phyloP scores from a whole-genome alignment of 2,113 vertebrate species.

The Callipepla squamata region DNA sequence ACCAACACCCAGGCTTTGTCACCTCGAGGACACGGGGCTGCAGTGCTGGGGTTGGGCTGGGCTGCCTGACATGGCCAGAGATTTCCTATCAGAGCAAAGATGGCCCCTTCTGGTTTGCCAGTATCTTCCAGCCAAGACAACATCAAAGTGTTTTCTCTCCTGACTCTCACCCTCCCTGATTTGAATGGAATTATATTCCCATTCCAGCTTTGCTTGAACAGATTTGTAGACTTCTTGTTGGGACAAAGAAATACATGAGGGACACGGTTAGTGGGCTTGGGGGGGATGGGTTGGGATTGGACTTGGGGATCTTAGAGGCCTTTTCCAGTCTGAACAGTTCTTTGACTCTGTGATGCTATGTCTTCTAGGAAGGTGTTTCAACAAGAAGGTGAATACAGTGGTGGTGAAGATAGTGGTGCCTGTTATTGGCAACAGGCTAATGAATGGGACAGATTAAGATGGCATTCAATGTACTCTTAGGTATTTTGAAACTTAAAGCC shows the following conservation, averaged over 20 bases:
- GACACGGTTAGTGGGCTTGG: too few species aligned
- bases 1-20: too few species aligned
- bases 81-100: not conserved
- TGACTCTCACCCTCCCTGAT: not conserved
- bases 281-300: too few species aligned
- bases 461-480: accelerated
- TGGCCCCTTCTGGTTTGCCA: accelerated
- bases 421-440: not conserved
- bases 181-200: not conserved
- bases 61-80: accelerated
- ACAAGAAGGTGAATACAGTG: accelerated
- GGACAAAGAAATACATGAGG: not conserved
- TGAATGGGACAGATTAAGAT: not conserved
- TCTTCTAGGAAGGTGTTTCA: not conserved
- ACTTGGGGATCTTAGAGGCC: too few species aligned
- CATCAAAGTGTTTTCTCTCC: not conserved
- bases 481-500: not conserved
- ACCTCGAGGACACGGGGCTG: too few species aligned
- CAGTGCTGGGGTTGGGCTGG: not conserved
- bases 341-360: not conserved
- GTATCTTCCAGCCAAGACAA: accelerated
- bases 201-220: not conserved
- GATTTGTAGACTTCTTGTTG: not conserved
- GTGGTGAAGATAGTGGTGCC: not conserved
- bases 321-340: too few species aligned